A percentile compares a stretch with the other conserved stretches of the same genome.
Evolutionary conservation across 2,113 vertebrate species (phyloP).

Genomic region (Petroica traversi): DNA sequence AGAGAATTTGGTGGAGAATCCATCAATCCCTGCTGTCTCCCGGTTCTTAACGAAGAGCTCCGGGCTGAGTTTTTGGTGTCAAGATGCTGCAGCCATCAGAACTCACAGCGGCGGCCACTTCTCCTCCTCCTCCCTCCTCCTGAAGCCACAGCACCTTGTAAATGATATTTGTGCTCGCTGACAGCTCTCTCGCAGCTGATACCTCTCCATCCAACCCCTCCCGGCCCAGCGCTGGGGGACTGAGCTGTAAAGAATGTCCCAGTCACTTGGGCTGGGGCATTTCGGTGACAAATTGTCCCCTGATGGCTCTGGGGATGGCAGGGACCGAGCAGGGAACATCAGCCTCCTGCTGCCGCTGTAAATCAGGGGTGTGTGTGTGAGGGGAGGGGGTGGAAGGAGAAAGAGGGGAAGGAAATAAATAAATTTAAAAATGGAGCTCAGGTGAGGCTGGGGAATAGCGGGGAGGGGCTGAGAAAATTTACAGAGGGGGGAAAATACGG

Average conservation of each 20-base stretch:
- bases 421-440: neutral
- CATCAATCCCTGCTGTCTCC: neutral
- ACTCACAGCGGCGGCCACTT: neutral
- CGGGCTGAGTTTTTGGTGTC: neutral
- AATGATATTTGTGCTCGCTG: conserved; percentile 32
- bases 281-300: neutral
- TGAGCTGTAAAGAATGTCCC: neutral
- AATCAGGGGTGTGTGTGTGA: neutral
- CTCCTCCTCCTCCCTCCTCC: neutral
- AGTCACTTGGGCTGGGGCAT: neutral
- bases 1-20: too few species aligned
- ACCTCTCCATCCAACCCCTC: neutral
- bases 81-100: neutral
- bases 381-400: neutral
- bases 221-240: neutral
- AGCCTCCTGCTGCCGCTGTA: neutral
- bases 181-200: neutral
- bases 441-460: neutral
- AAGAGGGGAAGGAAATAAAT: neutral
- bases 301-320: neutral
- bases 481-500: neutral
- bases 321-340: neutral
- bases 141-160: neutral
- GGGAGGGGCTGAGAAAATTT: neutral
- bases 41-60: neutral